Evolutionary conservation across 2,113 vertebrate species (phyloP).

Genomic region (Aptenodytes forsteri): DNA sequence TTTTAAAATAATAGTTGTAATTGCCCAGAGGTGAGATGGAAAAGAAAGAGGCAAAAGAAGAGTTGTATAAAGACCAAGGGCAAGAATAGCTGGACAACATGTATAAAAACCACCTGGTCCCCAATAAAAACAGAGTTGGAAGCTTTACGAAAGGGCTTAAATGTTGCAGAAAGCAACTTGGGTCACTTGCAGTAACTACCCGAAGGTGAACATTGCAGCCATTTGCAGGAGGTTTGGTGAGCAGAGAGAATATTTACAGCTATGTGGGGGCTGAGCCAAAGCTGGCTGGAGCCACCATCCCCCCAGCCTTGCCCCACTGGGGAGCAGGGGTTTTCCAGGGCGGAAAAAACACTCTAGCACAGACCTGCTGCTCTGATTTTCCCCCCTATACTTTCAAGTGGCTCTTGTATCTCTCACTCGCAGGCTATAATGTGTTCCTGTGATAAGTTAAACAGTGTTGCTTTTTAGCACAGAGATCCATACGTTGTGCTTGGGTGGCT

Average conservation of each 20-base stretch:
- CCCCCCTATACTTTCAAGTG: not conserved
- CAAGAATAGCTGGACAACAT: not conserved
- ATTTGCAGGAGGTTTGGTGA: not conserved
- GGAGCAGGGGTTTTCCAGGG: not conserved
- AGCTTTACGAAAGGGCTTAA: not conserved
- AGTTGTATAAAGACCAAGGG: not conserved
- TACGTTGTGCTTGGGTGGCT: not conserved
- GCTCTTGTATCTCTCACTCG: not conserved
- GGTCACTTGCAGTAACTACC: not conserved
- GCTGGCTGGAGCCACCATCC: accelerated
- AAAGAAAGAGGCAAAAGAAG: not conserved
- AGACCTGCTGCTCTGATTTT: not conserved
- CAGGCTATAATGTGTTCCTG: not conserved
- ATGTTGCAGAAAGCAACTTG: not conserved
- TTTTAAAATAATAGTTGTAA: not conserved
- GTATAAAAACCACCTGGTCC: not conserved
- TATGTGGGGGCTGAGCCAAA: not conserved
- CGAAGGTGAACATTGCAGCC: not conserved
- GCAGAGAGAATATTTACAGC: not conserved
- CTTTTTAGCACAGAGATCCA: not conserved
- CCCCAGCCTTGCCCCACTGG: not conserved
- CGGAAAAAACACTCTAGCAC: not conserved
- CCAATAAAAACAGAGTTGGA: not conserved
- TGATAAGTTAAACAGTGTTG: not conserved
- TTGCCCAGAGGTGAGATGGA: not conserved